Evolutionary conservation across 2,888 invertebrate species (phyloP).

Genomic region (Heliconius aoede): DNA sequence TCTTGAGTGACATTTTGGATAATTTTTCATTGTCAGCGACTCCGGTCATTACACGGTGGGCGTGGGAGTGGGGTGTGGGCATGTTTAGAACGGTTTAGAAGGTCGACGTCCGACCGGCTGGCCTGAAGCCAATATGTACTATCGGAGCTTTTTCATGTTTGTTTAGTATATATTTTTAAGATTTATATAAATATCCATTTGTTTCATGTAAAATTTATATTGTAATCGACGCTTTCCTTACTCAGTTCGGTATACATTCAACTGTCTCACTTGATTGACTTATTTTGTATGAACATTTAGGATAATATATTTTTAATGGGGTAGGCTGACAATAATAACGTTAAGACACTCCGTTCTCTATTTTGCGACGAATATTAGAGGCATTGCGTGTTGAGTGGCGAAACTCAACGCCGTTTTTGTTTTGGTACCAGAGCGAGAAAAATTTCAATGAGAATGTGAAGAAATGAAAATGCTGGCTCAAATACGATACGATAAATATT

Average conservation of each 20-base stretch:
- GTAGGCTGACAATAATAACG: too few species aligned
- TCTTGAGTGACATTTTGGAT: constrained; percentile 33
- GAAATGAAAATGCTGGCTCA: too few species aligned
- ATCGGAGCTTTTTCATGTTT: constrained; percentile 18
- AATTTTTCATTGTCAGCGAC: constrained; percentile 41
- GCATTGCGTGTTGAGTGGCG: too few species aligned
- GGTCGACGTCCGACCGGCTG: constrained; percentile 73
- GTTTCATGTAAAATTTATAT: not conserved
- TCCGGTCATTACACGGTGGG: constrained; percentile 31
- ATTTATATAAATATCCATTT: not conserved
- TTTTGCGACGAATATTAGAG: too few species aligned
- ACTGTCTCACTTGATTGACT: too few species aligned
- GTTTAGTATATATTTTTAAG: constrained; percentile 4
- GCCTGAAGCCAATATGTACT: constrained; percentile 49
- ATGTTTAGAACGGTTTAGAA: constrained; percentile 48
- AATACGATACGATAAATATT: too few species aligned
- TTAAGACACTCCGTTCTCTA: too few species aligned
- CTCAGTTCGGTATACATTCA: not conserved
- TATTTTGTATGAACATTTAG: too few species aligned
- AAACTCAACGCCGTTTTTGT: too few species aligned
- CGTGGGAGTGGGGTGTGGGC: constrained; percentile 43
- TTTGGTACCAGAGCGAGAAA: too few species aligned
- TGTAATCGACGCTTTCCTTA: not conserved
- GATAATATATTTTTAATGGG: too few species aligned
- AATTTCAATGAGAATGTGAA: too few species aligned